Base-by-base conservation (phyloP, 2,113 vertebrate species). In the Misgurnus mizolepis region DNA sequence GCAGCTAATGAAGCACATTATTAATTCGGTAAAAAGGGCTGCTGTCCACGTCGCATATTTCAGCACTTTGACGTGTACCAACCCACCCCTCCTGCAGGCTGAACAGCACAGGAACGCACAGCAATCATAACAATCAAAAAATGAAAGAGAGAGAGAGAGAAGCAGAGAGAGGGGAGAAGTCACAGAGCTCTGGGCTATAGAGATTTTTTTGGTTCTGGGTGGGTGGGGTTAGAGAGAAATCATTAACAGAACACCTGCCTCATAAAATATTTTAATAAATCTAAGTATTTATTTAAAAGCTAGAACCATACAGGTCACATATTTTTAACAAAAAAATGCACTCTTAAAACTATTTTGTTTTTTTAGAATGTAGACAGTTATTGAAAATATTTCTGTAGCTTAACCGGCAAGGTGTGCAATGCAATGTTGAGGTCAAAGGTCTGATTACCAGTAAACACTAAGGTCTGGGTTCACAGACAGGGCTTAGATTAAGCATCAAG, bases 71-170 rank as follows among this genome's bases (percentile, higher is more conserved):
- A 93, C 93, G 92, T 90, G 93, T 93, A 93, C 87, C 87, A 90
- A 92, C 92, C 88, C 87, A 91, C 89, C 89, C 89, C 87, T 90
- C 90, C 91, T 92, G 86, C 90, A 89, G 90, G 92, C 91, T 85
- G 53, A 83, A 88, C 77, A 79, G 87, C 78, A 74, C 68, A 90
- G 86, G 89, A 92, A 90, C 90, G 85, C 86, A 40, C 84, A 71
- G 88, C 88, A 90, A 88, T 89, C 89, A 89, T 81, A 90, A 90
- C 90, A 90, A 89, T 85, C 84, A 83, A 60, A 81, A 86, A 87
- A 83, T 78, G 85, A 89, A 85, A 12, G 49, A 12, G 49, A 53
- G 39, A 47, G 69, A 68, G 66, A 5, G 64, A 64, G 60, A 12
- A 62, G 34, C 5, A 41, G 5, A 18, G 39, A 41, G 60, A 18